Evolutionary conservation across 1,140 invertebrate genomes (phyloP).

Genomic region (Drosophila paulistorum): DNA sequence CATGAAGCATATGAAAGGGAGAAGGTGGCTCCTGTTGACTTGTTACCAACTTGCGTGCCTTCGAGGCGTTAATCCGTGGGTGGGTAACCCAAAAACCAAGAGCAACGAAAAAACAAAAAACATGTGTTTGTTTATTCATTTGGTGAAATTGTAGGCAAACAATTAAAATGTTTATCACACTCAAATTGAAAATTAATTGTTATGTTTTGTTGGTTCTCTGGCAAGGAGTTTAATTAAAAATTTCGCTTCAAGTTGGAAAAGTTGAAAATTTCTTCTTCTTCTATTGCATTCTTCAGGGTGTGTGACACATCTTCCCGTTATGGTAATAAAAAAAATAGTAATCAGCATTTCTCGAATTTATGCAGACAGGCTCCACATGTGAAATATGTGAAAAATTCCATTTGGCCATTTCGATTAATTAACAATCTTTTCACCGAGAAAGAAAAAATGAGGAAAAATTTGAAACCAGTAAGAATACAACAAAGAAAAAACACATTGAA

Average conservation of each 20-base stretch:
- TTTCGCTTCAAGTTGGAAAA: slow-evolving; percentile 24
- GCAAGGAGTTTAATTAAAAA: slow-evolving; percentile 43
- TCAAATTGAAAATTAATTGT: slow-evolving; percentile 80
- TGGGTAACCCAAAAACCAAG: not conserved
- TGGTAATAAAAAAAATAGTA: slow-evolving; percentile 47
- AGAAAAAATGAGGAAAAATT: not conserved
- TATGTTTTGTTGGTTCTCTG: slow-evolving; percentile 22
- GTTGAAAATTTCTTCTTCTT: not conserved
- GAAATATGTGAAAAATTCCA: slow-evolving; percentile 63
- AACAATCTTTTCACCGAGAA: slow-evolving; percentile 50
- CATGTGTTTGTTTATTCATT: slow-evolving; percentile 75
- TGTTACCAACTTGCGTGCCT: slow-evolving; percentile 31
- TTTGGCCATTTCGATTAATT: slow-evolving; percentile 68
- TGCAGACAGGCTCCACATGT: slow-evolving; percentile 36
- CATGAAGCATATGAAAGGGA: slow-evolving; percentile 39
- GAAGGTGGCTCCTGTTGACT: slow-evolving; percentile 4
- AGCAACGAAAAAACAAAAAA: not conserved
- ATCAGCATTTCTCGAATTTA: slow-evolving; percentile 22
- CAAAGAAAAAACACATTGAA: slow-evolving; percentile 13
- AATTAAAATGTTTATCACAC: slow-evolving; percentile 71
- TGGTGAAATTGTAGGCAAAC: slow-evolving; percentile 68
- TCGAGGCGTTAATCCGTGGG: slow-evolving; percentile 65
- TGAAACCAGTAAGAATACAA: too few species aligned
- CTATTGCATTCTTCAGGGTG: not conserved
- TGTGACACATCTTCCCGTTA: slow-evolving; percentile 38